These are phyloP conservation scores for Acromyrmex echinatior DNA, from an alignment of 1,140 invertebrate species.

Conservation along the genomic window DNA sequence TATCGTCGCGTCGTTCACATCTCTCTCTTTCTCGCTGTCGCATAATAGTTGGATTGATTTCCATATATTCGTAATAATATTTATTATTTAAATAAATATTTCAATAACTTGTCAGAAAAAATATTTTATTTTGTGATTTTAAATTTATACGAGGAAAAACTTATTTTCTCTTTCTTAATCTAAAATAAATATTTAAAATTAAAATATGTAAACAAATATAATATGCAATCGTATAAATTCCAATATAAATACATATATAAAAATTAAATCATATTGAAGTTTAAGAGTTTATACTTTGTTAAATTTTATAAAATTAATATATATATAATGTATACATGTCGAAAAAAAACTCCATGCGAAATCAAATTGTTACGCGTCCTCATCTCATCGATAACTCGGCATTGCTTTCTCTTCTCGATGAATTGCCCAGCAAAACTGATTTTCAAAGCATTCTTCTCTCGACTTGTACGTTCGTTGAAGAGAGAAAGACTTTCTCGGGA, in stretches of 20 bases:
- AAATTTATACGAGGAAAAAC: not conserved
- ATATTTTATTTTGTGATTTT: not conserved
- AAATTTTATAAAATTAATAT: slow-evolving; percentile 26
- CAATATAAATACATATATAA: not conserved
- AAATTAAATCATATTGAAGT: not conserved
- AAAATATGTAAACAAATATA: not conserved
- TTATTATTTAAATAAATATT: slow-evolving; percentile 8
- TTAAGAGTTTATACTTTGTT: not conserved
- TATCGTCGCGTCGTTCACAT: not conserved
- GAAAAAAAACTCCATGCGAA: not conserved
- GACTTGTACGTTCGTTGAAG: slow-evolving; percentile 19
- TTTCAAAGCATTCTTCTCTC: slow-evolving; percentile 55
- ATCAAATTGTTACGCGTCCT: slow-evolving; percentile 24
- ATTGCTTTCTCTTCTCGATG: slow-evolving; percentile 50
- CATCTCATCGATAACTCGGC: slow-evolving; percentile 48
- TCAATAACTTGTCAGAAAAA: not conserved
- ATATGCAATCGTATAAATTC: not conserved
- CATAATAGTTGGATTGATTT: not conserved
- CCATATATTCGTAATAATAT: not conserved
- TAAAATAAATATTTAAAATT: not conserved
- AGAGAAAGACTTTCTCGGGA: not conserved
- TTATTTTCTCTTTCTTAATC: not conserved
- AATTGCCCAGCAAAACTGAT: slow-evolving; percentile 64
- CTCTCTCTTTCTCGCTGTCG: not conserved
- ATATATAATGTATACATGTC: slow-evolving; percentile 33